phyloP scores from a whole-genome alignment of 2,888 invertebrate genomes.

The Neocrepidodera transversa region DNA sequence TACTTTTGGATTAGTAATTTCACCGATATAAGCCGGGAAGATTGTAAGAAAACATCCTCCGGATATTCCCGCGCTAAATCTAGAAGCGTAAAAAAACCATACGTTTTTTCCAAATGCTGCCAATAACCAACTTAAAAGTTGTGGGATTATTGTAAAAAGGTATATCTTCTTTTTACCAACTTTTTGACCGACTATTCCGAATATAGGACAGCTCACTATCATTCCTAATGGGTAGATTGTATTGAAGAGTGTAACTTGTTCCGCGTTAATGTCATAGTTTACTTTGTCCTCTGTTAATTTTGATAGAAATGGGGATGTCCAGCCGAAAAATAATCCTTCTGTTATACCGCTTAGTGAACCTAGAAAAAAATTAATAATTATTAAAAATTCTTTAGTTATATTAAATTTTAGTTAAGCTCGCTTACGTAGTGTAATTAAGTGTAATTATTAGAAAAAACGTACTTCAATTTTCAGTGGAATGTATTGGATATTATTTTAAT shows the following conservation, averaged over 20 bases:
- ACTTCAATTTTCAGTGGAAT: no score
- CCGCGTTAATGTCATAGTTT: slow-evolving; percentile 48
- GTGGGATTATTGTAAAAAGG: no score
- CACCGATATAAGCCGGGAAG: slow-evolving; percentile 50
- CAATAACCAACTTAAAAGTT: no score
- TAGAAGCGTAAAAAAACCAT: slow-evolving; percentile 48
- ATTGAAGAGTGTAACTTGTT: slow-evolving; percentile 52
- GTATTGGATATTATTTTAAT: no score
- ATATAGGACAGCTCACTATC: slow-evolving; percentile 46
- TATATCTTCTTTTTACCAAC: no score
- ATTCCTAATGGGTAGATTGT: slow-evolving; percentile 49
- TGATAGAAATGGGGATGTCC: slow-evolving; percentile 55
- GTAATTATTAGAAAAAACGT: no score
- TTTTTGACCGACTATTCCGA: slow-evolving; percentile 44
- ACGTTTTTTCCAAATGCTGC: slow-evolving; percentile 43
- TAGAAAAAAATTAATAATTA: no score
- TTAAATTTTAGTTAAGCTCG: no score
- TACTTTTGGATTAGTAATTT: slow-evolving; percentile 50
- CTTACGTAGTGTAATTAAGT: no score
- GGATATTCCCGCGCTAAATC: slow-evolving; percentile 47
- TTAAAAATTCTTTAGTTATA: no score
- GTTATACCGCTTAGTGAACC: no score
- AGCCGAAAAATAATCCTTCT: no score
- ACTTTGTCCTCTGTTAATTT: slow-evolving; percentile 47
- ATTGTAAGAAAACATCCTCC: slow-evolving; percentile 46